Percentiles rank a stretch among this genome's conserved stretches.
Conservation (phyloP, 1,140 invertebrate genomes). For the Drosophila lowei region DNA sequence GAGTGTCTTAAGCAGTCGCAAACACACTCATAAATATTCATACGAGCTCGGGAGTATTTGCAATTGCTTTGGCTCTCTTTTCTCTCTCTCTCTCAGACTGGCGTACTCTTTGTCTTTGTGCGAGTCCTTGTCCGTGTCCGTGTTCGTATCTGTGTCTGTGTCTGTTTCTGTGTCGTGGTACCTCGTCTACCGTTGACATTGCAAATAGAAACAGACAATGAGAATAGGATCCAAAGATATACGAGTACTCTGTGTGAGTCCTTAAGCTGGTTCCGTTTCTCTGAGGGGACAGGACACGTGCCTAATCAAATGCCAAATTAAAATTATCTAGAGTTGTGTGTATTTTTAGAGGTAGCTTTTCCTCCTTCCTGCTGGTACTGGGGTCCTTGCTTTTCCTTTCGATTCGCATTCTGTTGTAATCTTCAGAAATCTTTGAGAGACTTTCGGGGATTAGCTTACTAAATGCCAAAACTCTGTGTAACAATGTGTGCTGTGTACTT, state of each 20-base stretch:
- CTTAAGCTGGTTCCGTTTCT: constrained; percentile 26
- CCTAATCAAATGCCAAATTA: constrained; percentile 77
- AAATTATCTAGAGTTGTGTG: constrained; percentile 59
- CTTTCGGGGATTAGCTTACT: constrained; percentile 72
- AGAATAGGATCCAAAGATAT: constrained; percentile 24
- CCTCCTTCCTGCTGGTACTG: constrained; percentile 1
- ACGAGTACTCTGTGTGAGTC: constrained; percentile 7
- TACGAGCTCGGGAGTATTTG: constrained; percentile 65
- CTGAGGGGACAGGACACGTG: constrained; percentile 40
- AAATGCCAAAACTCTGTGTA: constrained; percentile 45
- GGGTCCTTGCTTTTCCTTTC: constrained; percentile 28
- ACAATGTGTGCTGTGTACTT: constrained; percentile 8
- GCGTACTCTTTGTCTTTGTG: not conserved
- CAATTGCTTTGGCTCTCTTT: constrained; percentile 59
- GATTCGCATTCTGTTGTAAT: constrained; percentile 64
- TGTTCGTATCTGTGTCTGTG: not conserved
- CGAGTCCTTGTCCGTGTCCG: not conserved
- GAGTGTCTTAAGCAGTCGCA: constrained; percentile 69
- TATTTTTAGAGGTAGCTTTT: constrained; percentile 49
- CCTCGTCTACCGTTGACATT: constrained; percentile 53
- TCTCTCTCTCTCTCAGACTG: not conserved
- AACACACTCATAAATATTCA: constrained; percentile 76
- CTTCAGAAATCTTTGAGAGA: constrained; percentile 68
- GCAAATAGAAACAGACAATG: constrained; percentile 59
- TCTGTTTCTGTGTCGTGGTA: constrained; percentile 16